Base-by-base conservation (phyloP, 2,888 invertebrate genomes). In the Aradus depressus region DNA sequence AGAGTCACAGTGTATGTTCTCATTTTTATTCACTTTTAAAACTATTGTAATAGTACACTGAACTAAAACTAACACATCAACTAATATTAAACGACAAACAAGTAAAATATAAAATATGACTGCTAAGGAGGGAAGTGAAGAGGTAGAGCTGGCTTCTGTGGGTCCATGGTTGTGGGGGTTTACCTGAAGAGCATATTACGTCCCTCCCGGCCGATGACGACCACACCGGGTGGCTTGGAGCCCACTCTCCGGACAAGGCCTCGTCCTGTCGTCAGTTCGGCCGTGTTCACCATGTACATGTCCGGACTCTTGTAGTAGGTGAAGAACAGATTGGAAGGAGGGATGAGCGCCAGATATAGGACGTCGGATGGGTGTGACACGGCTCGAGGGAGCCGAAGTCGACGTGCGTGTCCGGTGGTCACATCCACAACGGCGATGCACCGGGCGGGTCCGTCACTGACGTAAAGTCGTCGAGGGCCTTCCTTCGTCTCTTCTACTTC, bases 351-450 rank as follows among this genome's bases (percentile, higher is more conserved):
- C 10, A 82, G 70, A 63, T 83, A 83, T 1, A 85, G 71, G 2
- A 82, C 82, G 59, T 79, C 75, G 3, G 50, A 41, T 1, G 55
- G 47, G 8, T 53, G 50, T 12, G 52, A 35, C 6, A 47, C 50
- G n/a, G 50, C 52, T 28, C 52, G 26, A 1, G 80, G 79, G 19
- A 80, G 65, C 1, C 79, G 70, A 1, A 83, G 76, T 5, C 81
- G 69, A 67, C 78, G 81, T 4, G 79, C 78, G 3, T 72, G 72
- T 52, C 73, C 74, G 3, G 73, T 71, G 6, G 75, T 70, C 3
- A 79, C 72, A 62, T 84, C 80, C 62, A 78, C 77, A 0, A 84
- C 81, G 10, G 81, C 69, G 49, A 81, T 74, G n/a, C 78, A 74
- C 5, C 81, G 73, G 32, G 77, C 75, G 0, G 79, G 76, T 0